Conservation (phyloP, 1,140 invertebrate species). For the Arion vulgaris region DNA sequence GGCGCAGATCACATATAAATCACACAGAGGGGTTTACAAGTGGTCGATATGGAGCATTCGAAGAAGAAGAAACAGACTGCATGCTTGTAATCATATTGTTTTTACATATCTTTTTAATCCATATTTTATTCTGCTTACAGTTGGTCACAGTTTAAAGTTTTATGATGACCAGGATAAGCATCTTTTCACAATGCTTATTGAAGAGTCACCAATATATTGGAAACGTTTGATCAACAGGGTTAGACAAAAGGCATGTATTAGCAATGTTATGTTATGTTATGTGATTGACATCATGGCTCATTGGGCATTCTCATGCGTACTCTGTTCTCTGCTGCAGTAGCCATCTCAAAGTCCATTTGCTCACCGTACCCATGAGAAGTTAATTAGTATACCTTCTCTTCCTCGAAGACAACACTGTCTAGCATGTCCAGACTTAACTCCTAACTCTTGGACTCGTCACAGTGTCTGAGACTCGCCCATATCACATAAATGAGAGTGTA, state of each 20-base stretch:
- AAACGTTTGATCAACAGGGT: background rate
- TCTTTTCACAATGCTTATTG: slow-evolving; percentile 3
- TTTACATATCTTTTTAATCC: background rate
- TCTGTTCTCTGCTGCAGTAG: background rate
- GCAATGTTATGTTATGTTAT: background rate
- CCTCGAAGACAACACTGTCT: background rate
- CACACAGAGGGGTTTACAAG: background rate
- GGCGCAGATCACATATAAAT: background rate
- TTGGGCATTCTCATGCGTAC: background rate
- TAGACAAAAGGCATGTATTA: background rate
- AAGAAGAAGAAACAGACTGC: background rate
- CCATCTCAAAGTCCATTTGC: background rate
- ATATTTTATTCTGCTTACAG: background rate
- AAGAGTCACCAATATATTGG: background rate
- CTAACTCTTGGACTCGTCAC: too few species aligned
- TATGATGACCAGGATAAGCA: background rate
- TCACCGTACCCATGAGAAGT: background rate
- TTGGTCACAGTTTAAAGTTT: background rate
- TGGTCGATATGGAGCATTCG: too few species aligned
- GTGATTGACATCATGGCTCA: background rate
- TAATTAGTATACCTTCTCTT: background rate
- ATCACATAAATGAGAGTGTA: too few species aligned
- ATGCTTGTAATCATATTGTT: background rate
- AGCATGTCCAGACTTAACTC: too few species aligned
- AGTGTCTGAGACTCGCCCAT: too few species aligned